Base-by-base conservation (phyloP, 2,888 invertebrate genomes). In the Oscheius sp. region DNA sequence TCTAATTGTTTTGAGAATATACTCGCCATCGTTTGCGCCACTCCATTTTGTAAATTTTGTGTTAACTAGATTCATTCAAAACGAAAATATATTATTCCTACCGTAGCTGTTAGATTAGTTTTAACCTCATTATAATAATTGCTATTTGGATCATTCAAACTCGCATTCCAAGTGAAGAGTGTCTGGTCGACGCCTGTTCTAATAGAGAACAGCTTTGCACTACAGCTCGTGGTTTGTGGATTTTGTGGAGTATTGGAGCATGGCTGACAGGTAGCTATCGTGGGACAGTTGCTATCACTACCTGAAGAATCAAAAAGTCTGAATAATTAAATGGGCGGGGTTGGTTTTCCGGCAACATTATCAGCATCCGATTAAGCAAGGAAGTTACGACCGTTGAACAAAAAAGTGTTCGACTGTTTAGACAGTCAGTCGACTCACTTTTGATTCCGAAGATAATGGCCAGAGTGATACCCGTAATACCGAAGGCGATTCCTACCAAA, bases 371-470 rank as follows among this genome's bases (percentile, higher is more conserved):
- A 36, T 36, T 36, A 36, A 12, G 41, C 41, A 17, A 3, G n/a
- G 41, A 41, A 3, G n/a, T 20, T 41, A 41, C 20, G n/a, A 6
- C 12, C 12, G 4, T 20, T 22, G 22, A n/a, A n/a, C n/a, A n/a
- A n/a, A n/a, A n/a, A n/a, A n/a, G n/a, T n/a, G n/a, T n/a, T n/a
- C n/a, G n/a, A n/a, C n/a, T n/a, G n/a, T n/a, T n/a, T n/a, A n/a
- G n/a, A n/a, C 20, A 4, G 17, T 54, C 20, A 17, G 6, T 2
- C 9, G 20, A 64, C 62, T 44, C 9, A 64, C 64, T n/a, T 50
- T 41, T 64, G 9, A 49, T 24, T 8, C 64, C 64, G 51, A 64
- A 64, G 12, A 64, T 51, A 41, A 64, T 50, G 33, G 64, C 64
- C 36, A 64, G n/a, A 22, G 49, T 49, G 22, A 64, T 36, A 2